A percentile compares a stretch with the other conserved stretches of the same genome.
These are phyloP conservation scores for Eumaeus atala DNA, from an alignment of 1,140 invertebrate species.

Conservation along the genomic window DNA sequence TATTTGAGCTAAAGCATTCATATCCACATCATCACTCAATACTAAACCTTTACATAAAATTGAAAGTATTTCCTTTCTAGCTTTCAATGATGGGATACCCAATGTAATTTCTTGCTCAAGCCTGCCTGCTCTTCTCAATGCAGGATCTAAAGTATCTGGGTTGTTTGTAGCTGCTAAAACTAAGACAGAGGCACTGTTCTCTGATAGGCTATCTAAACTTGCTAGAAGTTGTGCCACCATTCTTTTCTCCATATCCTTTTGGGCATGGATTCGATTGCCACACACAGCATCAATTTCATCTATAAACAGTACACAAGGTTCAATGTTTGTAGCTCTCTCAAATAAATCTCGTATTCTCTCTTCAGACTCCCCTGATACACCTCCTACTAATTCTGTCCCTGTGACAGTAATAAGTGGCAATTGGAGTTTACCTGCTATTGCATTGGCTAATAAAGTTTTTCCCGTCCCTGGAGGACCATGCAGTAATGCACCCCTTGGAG, in stretches of 20 bases:
- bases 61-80: slow-evolving; percentile 84
- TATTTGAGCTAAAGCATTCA: slow-evolving; percentile 82
- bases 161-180: slow-evolving; percentile 97
- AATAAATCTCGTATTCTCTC: slow-evolving; percentile 93
- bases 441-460: slow-evolving; percentile 92
- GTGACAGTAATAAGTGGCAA: slow-evolving; percentile 89
- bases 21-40: slow-evolving; percentile 81
- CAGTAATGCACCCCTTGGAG: slow-evolving; percentile 88
- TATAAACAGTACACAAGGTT: slow-evolving; percentile 93
- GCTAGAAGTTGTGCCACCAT: slow-evolving; percentile 94
- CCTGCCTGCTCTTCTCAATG: slow-evolving; percentile 91
- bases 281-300: slow-evolving; percentile 96
- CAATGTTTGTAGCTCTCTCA: slow-evolving; percentile 82
- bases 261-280: slow-evolving; percentile 88
- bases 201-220: slow-evolving; percentile 88
- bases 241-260: slow-evolving; percentile 95
- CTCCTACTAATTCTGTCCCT: slow-evolving; percentile 94
- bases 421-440: slow-evolving; percentile 85
- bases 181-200: slow-evolving; percentile 82
- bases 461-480: slow-evolving; percentile 96
- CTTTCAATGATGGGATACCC: slow-evolving; percentile 92
- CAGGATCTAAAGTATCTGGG: slow-evolving; percentile 94
- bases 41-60: slow-evolving; percentile 82
- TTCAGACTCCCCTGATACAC: slow-evolving; percentile 96
- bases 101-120: slow-evolving; percentile 95